Evolutionary conservation across 2,113 vertebrate species (phyloP).

Genomic region (Saguinus midas): DNA sequence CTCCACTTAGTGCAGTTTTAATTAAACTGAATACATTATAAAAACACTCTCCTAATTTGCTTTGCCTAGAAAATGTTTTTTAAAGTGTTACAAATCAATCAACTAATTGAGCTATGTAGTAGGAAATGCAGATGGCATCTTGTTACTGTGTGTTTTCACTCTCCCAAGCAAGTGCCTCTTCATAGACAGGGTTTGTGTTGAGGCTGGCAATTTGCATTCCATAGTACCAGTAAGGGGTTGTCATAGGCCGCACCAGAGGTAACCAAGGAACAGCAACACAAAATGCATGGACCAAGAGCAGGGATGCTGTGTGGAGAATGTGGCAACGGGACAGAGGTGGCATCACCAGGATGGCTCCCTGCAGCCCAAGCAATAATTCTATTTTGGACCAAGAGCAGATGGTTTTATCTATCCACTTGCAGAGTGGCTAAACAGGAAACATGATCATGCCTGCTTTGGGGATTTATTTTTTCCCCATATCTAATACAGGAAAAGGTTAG

Average conservation of each 20-base stretch:
- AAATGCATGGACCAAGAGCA: neutral
- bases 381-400: neutral
- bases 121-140: slow-evolving; percentile 76
- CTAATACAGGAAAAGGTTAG: neutral
- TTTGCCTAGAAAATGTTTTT: slow-evolving; percentile 77
- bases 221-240: neutral
- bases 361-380: neutral
- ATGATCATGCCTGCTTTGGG: neutral
- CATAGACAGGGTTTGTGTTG: neutral
- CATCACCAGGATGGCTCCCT: neutral
- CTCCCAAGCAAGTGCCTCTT: slow-evolving; percentile 56
- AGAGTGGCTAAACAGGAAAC: neutral
- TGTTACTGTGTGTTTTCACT: neutral
- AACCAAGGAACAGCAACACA: neutral
- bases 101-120: slow-evolving; percentile 58
- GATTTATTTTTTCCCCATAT: neutral
- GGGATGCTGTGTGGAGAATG: neutral
- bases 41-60: slow-evolving; percentile 78
- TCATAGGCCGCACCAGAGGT: neutral
- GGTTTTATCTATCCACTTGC: neutral
- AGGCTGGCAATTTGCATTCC: neutral
- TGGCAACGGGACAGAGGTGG: neutral
- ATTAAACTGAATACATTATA: slow-evolving; percentile 77
- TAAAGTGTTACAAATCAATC: slow-evolving; percentile 75
- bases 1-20: slow-evolving; percentile 73